Base-by-base conservation (phyloP, 2,888 invertebrate genomes). In the Apodemia mormo region DNA sequence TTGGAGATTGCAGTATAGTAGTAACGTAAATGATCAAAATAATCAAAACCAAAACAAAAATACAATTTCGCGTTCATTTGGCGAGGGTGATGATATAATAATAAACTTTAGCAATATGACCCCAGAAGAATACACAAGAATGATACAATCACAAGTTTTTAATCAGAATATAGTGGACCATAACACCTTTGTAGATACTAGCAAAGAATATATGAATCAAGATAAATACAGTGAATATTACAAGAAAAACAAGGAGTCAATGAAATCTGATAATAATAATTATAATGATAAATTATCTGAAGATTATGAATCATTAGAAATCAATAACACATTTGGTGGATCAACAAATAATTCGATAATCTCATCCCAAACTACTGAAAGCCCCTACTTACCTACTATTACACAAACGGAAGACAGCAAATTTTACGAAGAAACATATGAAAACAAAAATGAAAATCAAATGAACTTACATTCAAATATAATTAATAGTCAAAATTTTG, bases 1-100 rank as follows among this genome's bases (percentile, higher is more conserved):
- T 61, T 93, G 93, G 92, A 84, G 92, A 72, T 92, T 92, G 93
- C 93, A 92, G 77, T 93, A 92, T 70, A 92, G 90, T 12, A 69
- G 88, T 61, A 90, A 88, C 74, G 76, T 85, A 30, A 89, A 83
- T 75, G 71, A 70, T 22, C 52, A 54, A 33, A 64, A 64, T 64
- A 81, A 85, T 71, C 76, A 80, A 71, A 85, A 86, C 76, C 75
- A 83, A 12, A 84, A 84, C 43, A 93, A 92, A 82, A 85, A 89
- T 72, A 84, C 87, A 2, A 93, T 93, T 72, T 93, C 93, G 2
- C 84, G 93, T 76, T 93, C 93, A 49, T 92, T 81, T 65, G 85
- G 86, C 33, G 85, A 84, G 72, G 89, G 82, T 22, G 89, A 93
- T 71, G 92, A 93, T 56, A 80, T 92, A 33, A 85, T 90, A 73